phyloP scores from a whole-genome alignment of 1,140 invertebrate species.

The Drosophila nannoptera region DNA sequence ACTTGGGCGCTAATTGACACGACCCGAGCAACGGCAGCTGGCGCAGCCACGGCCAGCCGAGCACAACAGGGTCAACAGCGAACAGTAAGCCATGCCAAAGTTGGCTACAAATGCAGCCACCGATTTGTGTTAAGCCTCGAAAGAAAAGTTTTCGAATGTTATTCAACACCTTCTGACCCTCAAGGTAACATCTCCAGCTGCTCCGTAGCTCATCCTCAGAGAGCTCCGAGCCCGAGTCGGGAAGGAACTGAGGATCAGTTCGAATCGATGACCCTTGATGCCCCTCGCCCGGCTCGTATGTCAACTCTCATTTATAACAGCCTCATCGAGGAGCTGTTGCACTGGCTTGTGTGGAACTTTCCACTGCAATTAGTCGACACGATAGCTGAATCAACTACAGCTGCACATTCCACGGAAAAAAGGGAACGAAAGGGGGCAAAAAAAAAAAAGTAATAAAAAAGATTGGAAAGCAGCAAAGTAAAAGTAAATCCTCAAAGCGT shows the following conservation, averaged over 20 bases:
- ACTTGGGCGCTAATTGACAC: slow-evolving; percentile 76
- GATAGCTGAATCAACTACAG: slow-evolving; percentile 18
- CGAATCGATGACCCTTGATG: no score
- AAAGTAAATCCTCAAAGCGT: slow-evolving; percentile 57
- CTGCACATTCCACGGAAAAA: slow-evolving; percentile 5
- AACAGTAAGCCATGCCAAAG: slow-evolving; percentile 42
- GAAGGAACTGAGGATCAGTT: no score
- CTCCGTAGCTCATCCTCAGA: slow-evolving; percentile 43
- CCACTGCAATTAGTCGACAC: slow-evolving; percentile 21
- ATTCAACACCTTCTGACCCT: slow-evolving; percentile 63
- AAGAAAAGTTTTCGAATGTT: slow-evolving; percentile 68
- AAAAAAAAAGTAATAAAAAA: slow-evolving; percentile 12
- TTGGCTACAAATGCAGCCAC: slow-evolving; percentile 53
- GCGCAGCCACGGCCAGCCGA: slow-evolving; percentile 6
- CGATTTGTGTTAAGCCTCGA: slow-evolving; percentile 46
- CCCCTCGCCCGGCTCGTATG: neutral
- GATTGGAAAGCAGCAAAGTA: slow-evolving; percentile 19
- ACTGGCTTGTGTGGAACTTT: slow-evolving; percentile 11
- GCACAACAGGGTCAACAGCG: slow-evolving; percentile 19
- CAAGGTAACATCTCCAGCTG: slow-evolving; percentile 26
- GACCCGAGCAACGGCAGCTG: slow-evolving; percentile 7
- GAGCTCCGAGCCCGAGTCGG: neutral
- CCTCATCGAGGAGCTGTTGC: neutral
- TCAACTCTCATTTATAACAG: neutral
- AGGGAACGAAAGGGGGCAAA: neutral